Evolutionary conservation across 2,888 invertebrate genomes (phyloP), one percentile per base, ranked within the genome.

Genomic region (Gastracanthus pulcherrimus): DNA sequence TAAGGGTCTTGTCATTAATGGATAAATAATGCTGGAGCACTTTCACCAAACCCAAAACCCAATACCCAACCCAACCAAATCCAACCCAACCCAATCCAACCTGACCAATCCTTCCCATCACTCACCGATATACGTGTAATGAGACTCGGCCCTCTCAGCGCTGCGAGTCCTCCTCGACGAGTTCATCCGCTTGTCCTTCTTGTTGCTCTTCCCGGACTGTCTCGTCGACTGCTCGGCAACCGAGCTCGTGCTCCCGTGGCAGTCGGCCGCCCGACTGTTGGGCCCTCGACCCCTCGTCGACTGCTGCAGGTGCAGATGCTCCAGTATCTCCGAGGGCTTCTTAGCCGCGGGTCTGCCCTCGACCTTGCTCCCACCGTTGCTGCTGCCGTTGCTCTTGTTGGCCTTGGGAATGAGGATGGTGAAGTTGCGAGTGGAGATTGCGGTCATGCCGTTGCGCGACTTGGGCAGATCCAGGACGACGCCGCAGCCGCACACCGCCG

Each of bases 91-190:
- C 45, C 45, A 45, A 3, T 45, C 45, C 13, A 45, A 16, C 4
- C 13, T 6, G 3, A 3, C 13, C 6, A 5, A 45, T 45, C 45
- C 16, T 45, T n/a, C 16, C 45, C 45, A n/a, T 62, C 31, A 4
- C 86, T 81, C 31, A 91, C 91, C 91, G 60, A 91, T 91, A 41
- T 91, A 91, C 31, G 91, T 91, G 67, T 91, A 91, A 84, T 91
- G 90, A 2, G 90, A 89, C 76, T 89, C 90, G 4, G 78, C 86
- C 80, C 90, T 86, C 41, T 91, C 91, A 23, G 91, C 91, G 83
- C 91, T 91, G 74, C 90, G 87, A 41, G 90, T 88, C 81, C 91
- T 87, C 72, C 91, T 86, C 77, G 89, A 87, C 3, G 89, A 87
- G 83, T 88, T 89, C 58, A 88, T 81, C 51, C 89, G 86, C 66